A percentile compares a stretch with the other conserved stretches of the same genome.
These are phyloP conservation scores for Parauchenoglanis ngamensis DNA, from an alignment of 2,797 vertebrate species.

Conservation along the genomic window DNA sequence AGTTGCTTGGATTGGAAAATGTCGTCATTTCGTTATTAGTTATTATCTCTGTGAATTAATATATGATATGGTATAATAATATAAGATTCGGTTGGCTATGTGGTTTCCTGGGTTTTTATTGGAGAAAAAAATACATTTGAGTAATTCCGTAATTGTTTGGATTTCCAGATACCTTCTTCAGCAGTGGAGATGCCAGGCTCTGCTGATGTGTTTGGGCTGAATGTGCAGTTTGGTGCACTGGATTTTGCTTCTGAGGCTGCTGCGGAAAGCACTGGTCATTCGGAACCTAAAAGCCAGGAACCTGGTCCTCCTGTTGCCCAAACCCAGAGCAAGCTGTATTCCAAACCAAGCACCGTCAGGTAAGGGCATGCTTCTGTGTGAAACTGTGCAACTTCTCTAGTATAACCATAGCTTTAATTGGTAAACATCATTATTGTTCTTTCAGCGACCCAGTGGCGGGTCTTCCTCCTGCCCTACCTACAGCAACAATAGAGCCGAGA, in stretches of 20 bases:
- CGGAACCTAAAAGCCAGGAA: slow-evolving; percentile 68
- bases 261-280: slow-evolving; percentile 80
- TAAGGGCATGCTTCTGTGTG: slow-evolving; percentile 52
- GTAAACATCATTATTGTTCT: background rate
- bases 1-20: too few species aligned
- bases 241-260: slow-evolving; percentile 91
- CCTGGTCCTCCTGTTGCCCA: slow-evolving; percentile 59
- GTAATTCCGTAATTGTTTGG: background rate
- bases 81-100: background rate
- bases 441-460: slow-evolving; percentile 87
- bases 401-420: background rate
- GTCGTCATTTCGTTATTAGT: too few species aligned
- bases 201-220: slow-evolving; percentile 87
- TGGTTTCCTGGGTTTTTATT: background rate
- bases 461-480: slow-evolving; percentile 78
- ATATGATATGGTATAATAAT: background rate
- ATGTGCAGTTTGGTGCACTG: slow-evolving; percentile 95
- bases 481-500: slow-evolving; percentile 78
- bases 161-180: slow-evolving; percentile 86
- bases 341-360: slow-evolving; percentile 85
- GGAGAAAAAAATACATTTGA: background rate
- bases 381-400: background rate
- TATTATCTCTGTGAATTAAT: background rate
- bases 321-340: slow-evolving; percentile 84
- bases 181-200: slow-evolving; percentile 98